Conservation (phyloP, 1,140 invertebrate species). For the Mamestra configurata region DNA sequence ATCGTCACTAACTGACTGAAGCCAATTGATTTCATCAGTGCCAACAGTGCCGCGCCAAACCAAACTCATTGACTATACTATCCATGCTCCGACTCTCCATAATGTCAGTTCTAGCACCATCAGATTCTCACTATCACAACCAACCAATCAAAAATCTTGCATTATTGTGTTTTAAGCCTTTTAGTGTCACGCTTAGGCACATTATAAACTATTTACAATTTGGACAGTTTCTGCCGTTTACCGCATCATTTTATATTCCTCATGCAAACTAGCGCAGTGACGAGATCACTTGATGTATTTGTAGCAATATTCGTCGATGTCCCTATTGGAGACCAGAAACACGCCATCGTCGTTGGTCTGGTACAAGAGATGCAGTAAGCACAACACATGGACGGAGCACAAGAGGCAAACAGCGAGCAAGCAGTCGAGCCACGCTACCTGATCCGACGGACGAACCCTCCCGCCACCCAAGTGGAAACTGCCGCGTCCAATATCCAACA, state of each 20-base stretch:
- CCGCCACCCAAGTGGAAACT: conserved; percentile 86
- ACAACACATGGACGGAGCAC: conserved; percentile 87
- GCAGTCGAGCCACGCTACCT: conserved; percentile 88
- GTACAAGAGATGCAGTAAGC: conserved; percentile 86
- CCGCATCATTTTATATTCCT: conserved; percentile 17
- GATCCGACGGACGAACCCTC: conserved; percentile 83
- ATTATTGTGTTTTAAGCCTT: conserved; percentile 27
- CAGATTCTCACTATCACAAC: conserved; percentile 23
- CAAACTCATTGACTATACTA: conserved; percentile 15
- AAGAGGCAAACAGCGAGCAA: conserved; percentile 87
- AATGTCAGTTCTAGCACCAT: conserved; percentile 41
- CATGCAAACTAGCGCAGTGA: conserved; percentile 42
- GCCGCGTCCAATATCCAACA: conserved; percentile 71
- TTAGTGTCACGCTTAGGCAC: conserved; percentile 33
- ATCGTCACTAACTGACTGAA: conserved; percentile 50
- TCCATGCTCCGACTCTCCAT: conserved; percentile 8
- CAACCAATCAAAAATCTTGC: conserved; percentile 24
- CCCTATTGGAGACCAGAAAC: conserved; percentile 67
- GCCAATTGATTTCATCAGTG: conserved; percentile 51
- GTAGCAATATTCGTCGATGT: conserved; percentile 74
- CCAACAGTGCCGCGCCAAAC: conserved; percentile 42
- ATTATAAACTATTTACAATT: conserved; percentile 40
- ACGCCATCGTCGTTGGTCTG: conserved; percentile 61
- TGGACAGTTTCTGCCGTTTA: conserved; percentile 21
- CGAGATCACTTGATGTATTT: conserved; percentile 65